These are phyloP conservation scores for Rhizoglyphus robini DNA, from an alignment of 1,140 invertebrate genomes.

Conservation along the genomic window DNA sequence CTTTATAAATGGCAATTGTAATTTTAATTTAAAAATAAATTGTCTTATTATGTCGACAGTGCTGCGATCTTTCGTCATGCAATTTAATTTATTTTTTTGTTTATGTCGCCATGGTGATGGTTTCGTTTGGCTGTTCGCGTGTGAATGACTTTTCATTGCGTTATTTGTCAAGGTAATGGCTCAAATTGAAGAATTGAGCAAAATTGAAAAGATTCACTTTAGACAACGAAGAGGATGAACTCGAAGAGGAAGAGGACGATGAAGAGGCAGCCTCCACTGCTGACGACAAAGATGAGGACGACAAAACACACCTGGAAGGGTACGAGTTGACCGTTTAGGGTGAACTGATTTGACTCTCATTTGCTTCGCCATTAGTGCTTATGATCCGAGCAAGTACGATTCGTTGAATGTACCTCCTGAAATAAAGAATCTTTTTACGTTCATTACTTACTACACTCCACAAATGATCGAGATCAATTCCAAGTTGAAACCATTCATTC, in stretches of 20 bases:
- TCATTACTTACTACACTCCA: slow-evolving; percentile 78
- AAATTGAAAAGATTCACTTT: neutral
- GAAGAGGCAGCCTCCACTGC: slow-evolving; percentile 19
- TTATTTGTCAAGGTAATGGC: no score
- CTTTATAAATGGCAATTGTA: no score
- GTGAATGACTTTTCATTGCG: no score
- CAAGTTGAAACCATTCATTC: slow-evolving; percentile 83
- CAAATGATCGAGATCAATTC: slow-evolving; percentile 78
- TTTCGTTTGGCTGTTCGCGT: no score
- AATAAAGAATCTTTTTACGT: slow-evolving; percentile 80
- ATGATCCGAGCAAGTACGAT: slow-evolving; percentile 70
- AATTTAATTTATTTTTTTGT: no score
- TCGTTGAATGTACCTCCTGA: slow-evolving; percentile 65
- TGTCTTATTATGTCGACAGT: no score
- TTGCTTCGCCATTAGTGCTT: slow-evolving; percentile 39
- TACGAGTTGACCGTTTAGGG: neutral
- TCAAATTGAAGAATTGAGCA: neutral
- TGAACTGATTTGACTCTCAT: neutral
- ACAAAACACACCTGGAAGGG: slow-evolving; percentile 9
- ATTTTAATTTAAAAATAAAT: no score
- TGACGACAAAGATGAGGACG: slow-evolving; percentile 18
- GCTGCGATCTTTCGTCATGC: no score
- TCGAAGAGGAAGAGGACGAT: slow-evolving; percentile 16
- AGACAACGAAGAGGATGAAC: slow-evolving; percentile 20
- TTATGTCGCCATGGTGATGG: no score